A percentile compares a stretch with the other conserved stretches of the same genome.
Conservation (phyloP, 2,888 invertebrate genomes). For the Neelides folsomi region DNA sequence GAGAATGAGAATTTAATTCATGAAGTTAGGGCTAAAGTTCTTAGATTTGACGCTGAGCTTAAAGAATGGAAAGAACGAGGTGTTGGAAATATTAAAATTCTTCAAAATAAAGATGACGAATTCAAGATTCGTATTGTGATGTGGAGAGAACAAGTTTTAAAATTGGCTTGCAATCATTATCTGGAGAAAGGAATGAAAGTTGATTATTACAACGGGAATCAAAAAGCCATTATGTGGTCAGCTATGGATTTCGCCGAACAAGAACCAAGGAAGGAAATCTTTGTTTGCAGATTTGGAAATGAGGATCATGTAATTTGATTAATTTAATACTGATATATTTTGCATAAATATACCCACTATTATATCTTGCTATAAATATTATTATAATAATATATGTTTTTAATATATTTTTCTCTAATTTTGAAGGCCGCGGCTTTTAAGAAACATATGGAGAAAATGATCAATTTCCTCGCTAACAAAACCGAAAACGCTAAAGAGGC, state of each 20-base stretch:
- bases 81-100: constrained; percentile 74
- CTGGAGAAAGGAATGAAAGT: constrained; percentile 34
- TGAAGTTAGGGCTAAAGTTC: constrained; percentile 67
- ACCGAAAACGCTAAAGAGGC: no score
- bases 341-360: no score
- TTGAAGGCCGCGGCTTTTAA: no score
- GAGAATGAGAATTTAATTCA: constrained; percentile 69
- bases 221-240: constrained; percentile 35
- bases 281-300: constrained; percentile 38
- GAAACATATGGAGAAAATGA: no score
- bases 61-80: constrained; percentile 94
- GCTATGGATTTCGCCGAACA: constrained; percentile 38
- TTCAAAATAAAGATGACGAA: constrained; percentile 56
- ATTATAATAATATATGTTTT: no score
- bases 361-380: no score
- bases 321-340: no score
- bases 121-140: constrained; percentile 63
- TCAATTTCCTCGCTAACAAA: no score
- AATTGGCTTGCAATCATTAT: constrained; percentile 37
- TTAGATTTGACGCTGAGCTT: constrained; percentile 46
- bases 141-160: constrained; percentile 62
- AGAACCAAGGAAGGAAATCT: constrained; percentile 36
- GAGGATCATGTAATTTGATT: constrained; percentile 6
- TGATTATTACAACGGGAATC: constrained; percentile 32
- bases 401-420: no score